phyloP scores from a whole-genome alignment of 1,140 invertebrate species.

The Eriosoma lanigerum region DNA sequence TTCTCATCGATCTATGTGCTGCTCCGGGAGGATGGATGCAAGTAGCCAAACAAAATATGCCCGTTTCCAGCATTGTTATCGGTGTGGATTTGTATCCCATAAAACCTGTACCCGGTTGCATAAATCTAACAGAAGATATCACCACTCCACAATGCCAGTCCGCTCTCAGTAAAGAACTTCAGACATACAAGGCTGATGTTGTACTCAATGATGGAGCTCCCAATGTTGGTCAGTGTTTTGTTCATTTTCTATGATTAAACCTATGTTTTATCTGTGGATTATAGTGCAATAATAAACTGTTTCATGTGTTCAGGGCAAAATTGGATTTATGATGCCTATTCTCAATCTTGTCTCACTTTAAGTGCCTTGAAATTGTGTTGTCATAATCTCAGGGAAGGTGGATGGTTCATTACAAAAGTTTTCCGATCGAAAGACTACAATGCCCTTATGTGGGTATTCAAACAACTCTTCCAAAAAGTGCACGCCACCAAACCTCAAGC shows the following conservation, averaged over 20 bases:
- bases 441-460: conserved; percentile 90
- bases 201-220: conserved; percentile 97
- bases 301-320: conserved; percentile 64
- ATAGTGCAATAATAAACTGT: not conserved
- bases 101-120: conserved; percentile 86
- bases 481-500: conserved; percentile 98
- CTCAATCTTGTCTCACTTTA: conserved; percentile 87
- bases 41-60: conserved; percentile 98
- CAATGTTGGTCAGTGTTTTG: conserved; percentile 78
- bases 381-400: conserved; percentile 87
- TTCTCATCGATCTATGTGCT: conserved; percentile 97
- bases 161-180: conserved; percentile 78
- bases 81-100: conserved; percentile 96
- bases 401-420: conserved; percentile 98
- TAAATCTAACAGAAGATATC: conserved; percentile 90
- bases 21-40: conserved; percentile 99
- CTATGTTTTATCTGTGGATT: not conserved
- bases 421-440: conserved; percentile 99
- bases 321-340: conserved; percentile 97
- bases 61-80: conserved; percentile 91
- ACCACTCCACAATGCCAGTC: conserved; percentile 89
- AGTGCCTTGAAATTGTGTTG: conserved; percentile 91
- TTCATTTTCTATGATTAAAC: not conserved
- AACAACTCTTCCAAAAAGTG: conserved; percentile 90
- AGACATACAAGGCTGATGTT: conserved; percentile 95